These are phyloP conservation scores for Pseudoips prasinana DNA, from an alignment of 2,888 invertebrate species.

Conservation along the genomic window DNA sequence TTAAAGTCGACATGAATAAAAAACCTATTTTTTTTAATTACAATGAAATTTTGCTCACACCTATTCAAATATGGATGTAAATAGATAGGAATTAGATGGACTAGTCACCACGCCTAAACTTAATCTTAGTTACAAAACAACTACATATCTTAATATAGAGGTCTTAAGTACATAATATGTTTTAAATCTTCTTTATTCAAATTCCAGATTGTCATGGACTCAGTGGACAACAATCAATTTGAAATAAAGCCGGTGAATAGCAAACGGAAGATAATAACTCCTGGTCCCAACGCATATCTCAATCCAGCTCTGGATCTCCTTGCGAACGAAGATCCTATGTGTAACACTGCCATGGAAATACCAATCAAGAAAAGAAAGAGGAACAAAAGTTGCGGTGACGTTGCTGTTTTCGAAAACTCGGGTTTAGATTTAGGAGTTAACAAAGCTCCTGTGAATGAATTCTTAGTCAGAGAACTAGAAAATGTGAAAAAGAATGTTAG, in stretches of 20 bases:
- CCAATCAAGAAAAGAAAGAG: conserved; percentile 67
- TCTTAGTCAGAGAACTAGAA: conserved; percentile 62
- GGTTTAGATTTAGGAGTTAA: conserved; percentile 67
- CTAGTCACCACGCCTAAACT: too few species aligned
- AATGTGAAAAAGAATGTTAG: conserved; percentile 65
- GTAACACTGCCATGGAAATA: conserved; percentile 76
- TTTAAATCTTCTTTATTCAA: not conserved
- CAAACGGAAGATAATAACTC: conserved; percentile 65
- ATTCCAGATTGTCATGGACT: conserved; percentile 51
- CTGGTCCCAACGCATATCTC: conserved; percentile 62
- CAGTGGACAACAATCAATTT: conserved; percentile 70
- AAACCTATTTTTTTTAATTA: too few species aligned
- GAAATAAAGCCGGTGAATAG: conserved; percentile 63
- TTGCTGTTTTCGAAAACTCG: conserved; percentile 66
- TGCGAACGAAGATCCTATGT: conserved; percentile 73
- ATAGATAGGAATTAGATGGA: too few species aligned
- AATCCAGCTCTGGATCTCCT: conserved; percentile 73
- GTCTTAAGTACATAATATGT: too few species aligned
- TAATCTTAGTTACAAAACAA: too few species aligned
- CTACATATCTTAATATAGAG: too few species aligned
- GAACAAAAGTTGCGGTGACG: conserved; percentile 59
- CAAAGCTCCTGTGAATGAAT: conserved; percentile 60
- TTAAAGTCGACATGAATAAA: too few species aligned
- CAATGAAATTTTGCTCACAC: too few species aligned
- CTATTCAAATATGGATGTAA: too few species aligned